Conservation (phyloP, 2,888 invertebrate genomes). For the Blastobasis adustella region DNA sequence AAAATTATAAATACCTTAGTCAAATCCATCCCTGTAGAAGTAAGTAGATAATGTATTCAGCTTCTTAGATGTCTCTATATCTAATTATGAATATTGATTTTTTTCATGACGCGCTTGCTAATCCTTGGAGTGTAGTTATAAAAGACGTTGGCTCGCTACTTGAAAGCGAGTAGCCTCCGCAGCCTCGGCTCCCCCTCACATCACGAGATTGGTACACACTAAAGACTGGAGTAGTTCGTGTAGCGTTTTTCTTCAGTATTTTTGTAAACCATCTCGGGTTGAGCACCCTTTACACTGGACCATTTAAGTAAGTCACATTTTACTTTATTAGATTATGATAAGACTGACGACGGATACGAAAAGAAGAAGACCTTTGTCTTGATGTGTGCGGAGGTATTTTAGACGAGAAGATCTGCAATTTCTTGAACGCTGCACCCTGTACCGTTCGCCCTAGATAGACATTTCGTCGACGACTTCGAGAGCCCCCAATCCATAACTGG, state of each 20-base stretch:
- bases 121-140: constrained; percentile 53
- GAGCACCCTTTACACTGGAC: constrained; percentile 32
- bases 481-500: too few species aligned
- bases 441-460: too few species aligned
- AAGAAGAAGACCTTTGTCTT: too few species aligned
- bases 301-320: constrained; percentile 35
- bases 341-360: too few species aligned
- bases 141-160: constrained; percentile 31
- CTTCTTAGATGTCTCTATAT: constrained; percentile 57
- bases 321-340: too few species aligned
- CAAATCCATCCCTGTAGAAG: constrained; percentile 6
- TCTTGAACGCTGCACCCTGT: too few species aligned
- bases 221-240: constrained; percentile 74
- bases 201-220: constrained; percentile 56
- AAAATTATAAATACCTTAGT: too few species aligned
- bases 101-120: constrained; percentile 43
- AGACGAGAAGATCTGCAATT: too few species aligned
- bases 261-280: constrained; percentile 62
- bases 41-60: constrained; percentile 43
- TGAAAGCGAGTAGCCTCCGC: constrained; percentile 61
- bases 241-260: constrained; percentile 74
- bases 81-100: constrained; percentile 71
- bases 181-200: constrained; percentile 51
- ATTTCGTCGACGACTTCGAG: too few species aligned
- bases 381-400: too few species aligned